Conservation (phyloP, 2,888 invertebrate genomes). For the Acrobasis suavella region DNA sequence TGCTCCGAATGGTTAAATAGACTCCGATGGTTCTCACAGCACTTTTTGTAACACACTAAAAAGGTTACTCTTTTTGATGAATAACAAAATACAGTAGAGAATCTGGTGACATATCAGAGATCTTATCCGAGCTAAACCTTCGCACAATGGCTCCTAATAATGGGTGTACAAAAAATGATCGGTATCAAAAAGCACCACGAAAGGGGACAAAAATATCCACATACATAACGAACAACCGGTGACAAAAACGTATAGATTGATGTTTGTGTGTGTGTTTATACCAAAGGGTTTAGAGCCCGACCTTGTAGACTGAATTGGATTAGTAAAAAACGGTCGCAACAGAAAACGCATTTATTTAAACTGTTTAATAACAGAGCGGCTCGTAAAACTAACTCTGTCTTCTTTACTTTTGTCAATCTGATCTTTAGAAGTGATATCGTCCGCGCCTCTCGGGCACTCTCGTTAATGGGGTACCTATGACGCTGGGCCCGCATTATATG, state of each 20-base stretch:
- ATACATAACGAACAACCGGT: constrained; percentile 55
- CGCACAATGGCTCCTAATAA: constrained; percentile 76
- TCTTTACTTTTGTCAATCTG: constrained; percentile 74
- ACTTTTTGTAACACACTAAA: constrained; percentile 60
- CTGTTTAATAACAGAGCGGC: constrained; percentile 78
- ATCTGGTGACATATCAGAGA: constrained; percentile 78
- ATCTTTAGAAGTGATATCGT: constrained; percentile 76
- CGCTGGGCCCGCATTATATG: constrained; percentile 77
- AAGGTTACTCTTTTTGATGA: constrained; percentile 69
- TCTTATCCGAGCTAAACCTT: constrained; percentile 78
- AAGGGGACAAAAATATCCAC: constrained; percentile 75
- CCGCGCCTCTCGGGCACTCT: constrained; percentile 71
- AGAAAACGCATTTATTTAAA: constrained; percentile 69
- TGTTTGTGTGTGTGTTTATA: constrained; percentile 58
- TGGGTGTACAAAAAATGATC: constrained; percentile 76
- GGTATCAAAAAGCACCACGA: constrained; percentile 73
- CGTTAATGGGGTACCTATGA: constrained; percentile 80
- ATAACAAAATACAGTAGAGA: constrained; percentile 64
- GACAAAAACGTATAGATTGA: constrained; percentile 63
- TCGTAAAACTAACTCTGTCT: constrained; percentile 74
- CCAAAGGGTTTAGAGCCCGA: constrained; percentile 68
- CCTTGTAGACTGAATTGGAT: constrained; percentile 62
- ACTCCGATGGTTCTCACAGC: constrained; percentile 15
- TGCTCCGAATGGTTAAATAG: constrained; percentile 14
- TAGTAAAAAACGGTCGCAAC: constrained; percentile 65